Evolutionary conservation across 2,113 vertebrate species (phyloP).

Genomic region (Lagopus muta): DNA sequence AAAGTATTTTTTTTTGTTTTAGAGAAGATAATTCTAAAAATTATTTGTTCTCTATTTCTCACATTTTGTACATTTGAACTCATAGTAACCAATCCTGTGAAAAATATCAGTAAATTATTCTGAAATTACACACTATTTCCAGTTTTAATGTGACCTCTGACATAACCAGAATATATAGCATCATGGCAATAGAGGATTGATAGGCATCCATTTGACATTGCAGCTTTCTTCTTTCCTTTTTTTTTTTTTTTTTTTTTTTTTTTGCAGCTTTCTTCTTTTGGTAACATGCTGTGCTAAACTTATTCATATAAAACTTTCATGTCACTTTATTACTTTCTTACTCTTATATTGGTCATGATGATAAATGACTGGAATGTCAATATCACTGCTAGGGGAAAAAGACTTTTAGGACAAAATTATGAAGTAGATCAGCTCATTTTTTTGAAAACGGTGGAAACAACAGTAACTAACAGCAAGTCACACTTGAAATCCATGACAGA

Average conservation of each 20-base stretch:
- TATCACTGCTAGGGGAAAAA: background rate
- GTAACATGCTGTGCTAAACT: background rate
- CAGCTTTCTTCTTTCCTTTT: background rate
- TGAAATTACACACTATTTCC: background rate
- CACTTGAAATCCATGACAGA: background rate
- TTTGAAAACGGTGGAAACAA: background rate
- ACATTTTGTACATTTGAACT: background rate
- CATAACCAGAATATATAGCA: background rate
- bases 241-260: background rate
- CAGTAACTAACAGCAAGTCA: background rate
- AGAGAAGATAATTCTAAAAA: background rate
- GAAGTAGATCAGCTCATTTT: background rate
- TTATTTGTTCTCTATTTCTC: background rate
- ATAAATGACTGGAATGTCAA: background rate
- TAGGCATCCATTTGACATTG: background rate
- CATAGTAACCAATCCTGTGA: background rate
- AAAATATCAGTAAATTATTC: background rate
- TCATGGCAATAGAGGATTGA: background rate
- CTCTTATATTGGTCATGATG: background rate
- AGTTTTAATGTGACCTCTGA: background rate
- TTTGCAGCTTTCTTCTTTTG: background rate
- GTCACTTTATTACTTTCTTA: background rate
- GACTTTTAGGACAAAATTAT: background rate
- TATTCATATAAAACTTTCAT: background rate
- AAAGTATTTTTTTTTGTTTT: background rate